Conservation (phyloP, 2,888 invertebrate species). For the Oxyteleia sp. region DNA sequence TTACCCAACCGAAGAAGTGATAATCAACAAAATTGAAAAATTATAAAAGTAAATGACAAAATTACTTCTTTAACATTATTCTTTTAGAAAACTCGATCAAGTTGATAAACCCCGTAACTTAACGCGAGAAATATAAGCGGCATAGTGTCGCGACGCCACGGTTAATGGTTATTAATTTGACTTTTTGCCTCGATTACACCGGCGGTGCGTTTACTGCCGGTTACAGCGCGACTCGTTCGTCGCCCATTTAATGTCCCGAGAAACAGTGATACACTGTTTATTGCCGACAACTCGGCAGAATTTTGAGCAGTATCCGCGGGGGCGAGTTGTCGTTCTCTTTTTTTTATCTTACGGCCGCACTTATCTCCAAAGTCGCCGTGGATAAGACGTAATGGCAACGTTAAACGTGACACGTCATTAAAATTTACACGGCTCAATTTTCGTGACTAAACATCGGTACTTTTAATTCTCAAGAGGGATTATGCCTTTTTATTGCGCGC, state of each 20-base stretch:
- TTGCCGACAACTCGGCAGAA: constrained; percentile 81
- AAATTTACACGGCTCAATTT: constrained; percentile 66
- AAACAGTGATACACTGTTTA: constrained; percentile 84
- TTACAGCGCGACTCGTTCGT: constrained; percentile 60
- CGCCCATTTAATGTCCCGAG: constrained; percentile 80
- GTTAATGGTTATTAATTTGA: constrained; percentile 78
- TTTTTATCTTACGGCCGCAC: constrained; percentile 72
- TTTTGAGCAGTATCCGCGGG: constrained; percentile 79
- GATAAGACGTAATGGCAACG: constrained; percentile 51
- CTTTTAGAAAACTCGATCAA: constrained; percentile 2
- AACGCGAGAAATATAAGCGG: constrained; percentile 46
- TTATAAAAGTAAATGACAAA: no score
- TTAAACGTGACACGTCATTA: constrained; percentile 59
- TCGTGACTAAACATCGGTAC: constrained; percentile 61
- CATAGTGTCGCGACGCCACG: constrained; percentile 50
- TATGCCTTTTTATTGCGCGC: constrained; percentile 47
- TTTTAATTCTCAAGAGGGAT: constrained; percentile 58
- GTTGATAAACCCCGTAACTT: constrained; percentile 27
- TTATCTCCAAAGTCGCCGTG: constrained; percentile 60
- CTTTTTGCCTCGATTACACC: constrained; percentile 70
- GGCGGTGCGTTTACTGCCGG: constrained; percentile 51
- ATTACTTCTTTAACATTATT: no score
- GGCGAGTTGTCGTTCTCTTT: constrained; percentile 36
- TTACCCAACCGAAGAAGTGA: no score
- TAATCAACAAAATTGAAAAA: no score